A percentile compares a stretch with the other conserved stretches of the same genome.
Conservation (phyloP, 2,888 invertebrate genomes). For the Oscheius onirici region DNA sequence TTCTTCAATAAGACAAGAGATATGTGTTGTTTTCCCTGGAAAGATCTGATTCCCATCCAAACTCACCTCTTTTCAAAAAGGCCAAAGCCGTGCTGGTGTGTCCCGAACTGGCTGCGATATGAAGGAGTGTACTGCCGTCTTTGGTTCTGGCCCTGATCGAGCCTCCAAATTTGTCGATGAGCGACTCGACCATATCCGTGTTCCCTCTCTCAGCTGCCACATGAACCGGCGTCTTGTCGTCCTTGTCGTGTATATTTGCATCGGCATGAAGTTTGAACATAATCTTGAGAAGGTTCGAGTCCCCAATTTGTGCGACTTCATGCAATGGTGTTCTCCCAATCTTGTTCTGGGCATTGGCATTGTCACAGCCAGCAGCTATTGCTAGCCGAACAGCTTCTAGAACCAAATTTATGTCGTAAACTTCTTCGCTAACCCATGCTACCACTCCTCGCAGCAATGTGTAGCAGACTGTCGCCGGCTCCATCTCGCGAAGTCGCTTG, state of each 20-base stretch:
- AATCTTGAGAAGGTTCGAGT: slow-evolving; percentile 91
- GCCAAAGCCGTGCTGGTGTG: slow-evolving; percentile 98
- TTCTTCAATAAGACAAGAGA: neutral
- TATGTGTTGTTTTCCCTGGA: neutral
- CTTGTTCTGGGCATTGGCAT: slow-evolving; percentile 87
- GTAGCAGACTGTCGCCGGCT: slow-evolving; percentile 91
- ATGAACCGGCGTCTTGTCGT: slow-evolving; percentile 95
- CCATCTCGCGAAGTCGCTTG: slow-evolving; percentile 78
- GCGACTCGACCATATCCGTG: slow-evolving; percentile 90
- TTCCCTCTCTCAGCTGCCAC: slow-evolving; percentile 97
- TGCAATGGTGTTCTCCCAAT: slow-evolving; percentile 94
- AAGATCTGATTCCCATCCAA: too few species aligned
- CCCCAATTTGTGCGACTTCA: slow-evolving; percentile 91
- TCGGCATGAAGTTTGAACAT: slow-evolving; percentile 93
- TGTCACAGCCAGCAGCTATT: slow-evolving; percentile 78
- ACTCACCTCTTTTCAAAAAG: slow-evolving; percentile 87
- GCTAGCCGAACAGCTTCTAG: slow-evolving; percentile 57
- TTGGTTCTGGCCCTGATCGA: slow-evolving; percentile 75
- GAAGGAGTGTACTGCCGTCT: slow-evolving; percentile 97
- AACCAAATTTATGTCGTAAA: neutral
- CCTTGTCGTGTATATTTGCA: slow-evolving; percentile 89
- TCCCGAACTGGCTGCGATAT: slow-evolving; percentile 94
- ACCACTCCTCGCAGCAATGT: slow-evolving; percentile 85
- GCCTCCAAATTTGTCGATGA: slow-evolving; percentile 96
- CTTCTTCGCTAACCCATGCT: slow-evolving; percentile 76